Evolutionary conservation across 2,888 invertebrate species (phyloP).

Genomic region (Busseola fusca): DNA sequence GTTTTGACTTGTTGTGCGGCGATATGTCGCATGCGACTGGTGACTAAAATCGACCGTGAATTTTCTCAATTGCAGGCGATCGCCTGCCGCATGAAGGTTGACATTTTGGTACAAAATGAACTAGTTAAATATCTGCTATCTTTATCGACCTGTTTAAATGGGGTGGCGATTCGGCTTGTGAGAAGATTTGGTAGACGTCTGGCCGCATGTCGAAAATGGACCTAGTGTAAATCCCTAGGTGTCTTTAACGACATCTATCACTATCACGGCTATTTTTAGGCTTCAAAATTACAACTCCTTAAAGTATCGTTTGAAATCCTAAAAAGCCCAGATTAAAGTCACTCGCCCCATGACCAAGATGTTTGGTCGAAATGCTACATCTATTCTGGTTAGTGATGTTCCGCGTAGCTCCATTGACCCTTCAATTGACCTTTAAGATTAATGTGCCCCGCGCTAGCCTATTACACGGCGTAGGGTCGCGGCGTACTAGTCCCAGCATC

Average conservation of each 20-base stretch:
- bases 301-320: not conserved
- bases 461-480: conserved; percentile 51
- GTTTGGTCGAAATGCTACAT: conserved; percentile 32
- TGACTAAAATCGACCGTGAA: too few species aligned
- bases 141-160: not conserved
- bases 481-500: conserved; percentile 31
- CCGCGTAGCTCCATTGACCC: conserved; percentile 52
- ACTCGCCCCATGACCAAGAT: conserved; percentile 28
- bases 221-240: not conserved
- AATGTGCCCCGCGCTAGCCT: conserved; percentile 61
- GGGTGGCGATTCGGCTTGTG: not conserved
- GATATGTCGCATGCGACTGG: too few species aligned
- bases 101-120: not conserved
- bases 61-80: too few species aligned
- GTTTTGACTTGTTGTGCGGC: too few species aligned
- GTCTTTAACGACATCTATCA: not conserved
- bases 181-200: not conserved
- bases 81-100: not conserved
- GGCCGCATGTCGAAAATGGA: too few species aligned
- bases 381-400: conserved; percentile 60
- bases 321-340: not conserved
- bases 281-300: not conserved
- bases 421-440: conserved; percentile 64
- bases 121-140: not conserved
- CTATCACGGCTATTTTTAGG: not conserved